Base-by-base conservation (phyloP, 2,797 vertebrate genomes). In the Orientallactaga sibirica region DNA sequence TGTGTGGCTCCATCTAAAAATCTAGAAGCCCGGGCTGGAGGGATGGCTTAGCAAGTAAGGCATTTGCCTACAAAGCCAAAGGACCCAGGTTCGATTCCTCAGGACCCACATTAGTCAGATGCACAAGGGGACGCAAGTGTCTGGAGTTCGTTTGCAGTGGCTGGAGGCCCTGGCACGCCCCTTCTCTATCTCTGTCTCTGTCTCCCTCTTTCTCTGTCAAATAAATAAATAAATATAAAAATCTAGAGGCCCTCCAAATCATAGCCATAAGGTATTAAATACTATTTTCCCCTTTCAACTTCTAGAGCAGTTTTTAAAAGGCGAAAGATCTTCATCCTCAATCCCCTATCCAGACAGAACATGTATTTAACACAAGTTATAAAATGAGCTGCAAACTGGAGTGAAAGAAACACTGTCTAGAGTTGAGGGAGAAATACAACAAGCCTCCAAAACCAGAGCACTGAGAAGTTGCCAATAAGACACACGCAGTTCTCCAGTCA, bases 321-420 rank as follows among this genome's bases (percentile, higher is more conserved):
- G 55, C 43, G 43, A 48, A 91, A 68, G 41, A 67, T 66, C 67
- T 20, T 67, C 24, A 25, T 61, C 27, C 85, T 88, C 77, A 67
- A 85, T 62, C 37, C 29, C 25, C 83, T 86, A 43, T 66, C 70
- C 81, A 64, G 52, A 73, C 67, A 68, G 64, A 8, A 14, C 12
- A 41, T 10, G 8, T 62, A 76, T 33, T 83, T 41, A 29, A 48
- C 29, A 80, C 22, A 18, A 41, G 84, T 76, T 82, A 86, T 14
- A 58, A 58, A 86, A 29, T 22, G 84, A 19, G 61, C 68, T 85
- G 68, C 67, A 43, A 52, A 79, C 88, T 68, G 27, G 91, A 86
- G 33, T n/a, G 14, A 70, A 61, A 78, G 62, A 73, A 87, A 75
- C 0, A 8, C 18, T 14, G 62, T 70, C 48, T 52, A n/a, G 18